Conservation (phyloP, 2,888 invertebrate genomes). For the Lymantria dispar region DNA sequence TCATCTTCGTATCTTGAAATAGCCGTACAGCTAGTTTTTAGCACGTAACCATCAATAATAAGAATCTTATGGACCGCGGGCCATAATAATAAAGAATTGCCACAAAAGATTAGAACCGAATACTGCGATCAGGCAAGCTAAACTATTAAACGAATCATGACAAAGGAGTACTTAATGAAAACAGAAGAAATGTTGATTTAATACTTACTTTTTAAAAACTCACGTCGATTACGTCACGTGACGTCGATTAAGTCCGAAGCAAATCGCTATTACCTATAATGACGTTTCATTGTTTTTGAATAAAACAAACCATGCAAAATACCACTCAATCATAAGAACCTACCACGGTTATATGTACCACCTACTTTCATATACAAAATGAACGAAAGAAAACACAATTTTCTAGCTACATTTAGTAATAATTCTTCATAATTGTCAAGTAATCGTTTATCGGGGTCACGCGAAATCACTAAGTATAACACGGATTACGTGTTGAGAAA, state of each 20-base stretch:
- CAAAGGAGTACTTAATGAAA: too few relatives aligned
- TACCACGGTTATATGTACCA: conserved; percentile 14
- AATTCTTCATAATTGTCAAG: conserved; percentile 46
- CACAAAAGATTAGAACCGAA: too few relatives aligned
- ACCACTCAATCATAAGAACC: conserved; percentile 26
- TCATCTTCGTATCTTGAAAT: too few relatives aligned
- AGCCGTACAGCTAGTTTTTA: too few relatives aligned
- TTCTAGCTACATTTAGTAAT: conserved; percentile 21
- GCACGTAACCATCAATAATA: too few relatives aligned
- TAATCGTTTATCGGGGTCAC: conserved; percentile 36
- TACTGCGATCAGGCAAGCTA: too few relatives aligned
- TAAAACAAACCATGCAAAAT: conserved; percentile 16
- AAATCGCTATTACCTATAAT: not conserved
- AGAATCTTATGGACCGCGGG: too few relatives aligned
- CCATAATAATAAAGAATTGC: too few relatives aligned
- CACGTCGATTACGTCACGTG: not conserved
- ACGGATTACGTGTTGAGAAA: not conserved
- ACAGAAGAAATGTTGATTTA: too few relatives aligned
- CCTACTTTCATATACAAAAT: conserved; percentile 20
- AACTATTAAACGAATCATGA: too few relatives aligned
- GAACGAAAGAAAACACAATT: conserved; percentile 13
- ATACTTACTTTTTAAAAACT: not conserved
- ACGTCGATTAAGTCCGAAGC: too few relatives aligned
- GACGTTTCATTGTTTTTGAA: not conserved
- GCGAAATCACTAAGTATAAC: conserved; percentile 12